Evolutionary conservation across 1,140 invertebrate genomes (phyloP), one percentile per base, ranked within the genome.

Genomic region (Portunus trituberculatus): DNA sequence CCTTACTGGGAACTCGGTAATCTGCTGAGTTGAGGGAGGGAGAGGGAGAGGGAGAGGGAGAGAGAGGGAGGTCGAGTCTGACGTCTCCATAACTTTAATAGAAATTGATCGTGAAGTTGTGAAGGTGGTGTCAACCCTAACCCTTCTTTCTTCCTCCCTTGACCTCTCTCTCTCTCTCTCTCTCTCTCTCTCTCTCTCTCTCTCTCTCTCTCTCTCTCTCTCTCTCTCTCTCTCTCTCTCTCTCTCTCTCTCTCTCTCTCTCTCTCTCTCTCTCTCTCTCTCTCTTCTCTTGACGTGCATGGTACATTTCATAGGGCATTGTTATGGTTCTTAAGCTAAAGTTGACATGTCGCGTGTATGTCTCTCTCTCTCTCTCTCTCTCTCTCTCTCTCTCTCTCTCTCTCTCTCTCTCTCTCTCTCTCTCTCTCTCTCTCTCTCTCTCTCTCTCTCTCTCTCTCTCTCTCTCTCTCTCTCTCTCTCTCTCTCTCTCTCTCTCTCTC

Each of bases 381-480:
- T 59, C 52, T 59, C 52, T 59, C 52, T 59, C 52, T 59, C 52
- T 59, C 52, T 59, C 52, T 59, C 52, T 59, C 52, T 59, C 52
- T 59, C 52, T 59, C 52, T 59, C 52, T 59, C 52, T 59, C 52
- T 59, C 52, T 59, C 52, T 88, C 86, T 39, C 31, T 14, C 31
- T 59, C 52, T 59, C 8, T 28, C n/a, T 76, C 90, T 91, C 90
- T 76, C 90, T 91, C 52, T 39, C 90, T 67, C 52, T 67, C 90
- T 91, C 48, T 91, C 52, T 91, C 52, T 52, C 52, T 90, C 45
- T 91, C 89, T 91, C 89, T 59, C 89, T 91, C 89, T 91, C 89
- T 91, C 89, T 91, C 89, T 91, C 89, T 91, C 89, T 91, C 89
- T 91, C 89, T 91, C 89, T 91, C 89, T 91, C 89, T 91, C 89